Evolutionary conservation across 2,888 invertebrate species (phyloP).

Genomic region (Entomobrya proxima): DNA sequence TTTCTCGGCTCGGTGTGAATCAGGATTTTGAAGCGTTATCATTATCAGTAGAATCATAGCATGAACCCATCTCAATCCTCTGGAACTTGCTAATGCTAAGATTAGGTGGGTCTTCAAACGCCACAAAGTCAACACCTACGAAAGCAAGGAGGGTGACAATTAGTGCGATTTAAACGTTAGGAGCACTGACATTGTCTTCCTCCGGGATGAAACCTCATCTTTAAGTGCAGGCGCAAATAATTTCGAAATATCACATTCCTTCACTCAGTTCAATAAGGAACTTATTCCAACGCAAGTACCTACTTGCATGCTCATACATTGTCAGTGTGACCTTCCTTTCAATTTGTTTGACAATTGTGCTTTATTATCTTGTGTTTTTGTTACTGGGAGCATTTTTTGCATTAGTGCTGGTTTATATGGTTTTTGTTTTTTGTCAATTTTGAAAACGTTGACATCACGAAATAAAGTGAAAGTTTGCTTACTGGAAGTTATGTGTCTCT

Average conservation of each 20-base stretch:
- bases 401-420: background rate
- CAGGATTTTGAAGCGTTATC: too few species aligned
- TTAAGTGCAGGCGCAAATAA: too few species aligned
- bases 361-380: background rate
- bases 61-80: slow-evolving; percentile 11
- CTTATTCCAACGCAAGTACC: too few species aligned
- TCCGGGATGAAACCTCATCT: background rate
- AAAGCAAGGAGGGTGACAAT: slow-evolving; percentile 7
- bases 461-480: background rate
- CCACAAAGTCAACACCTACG: background rate
- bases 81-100: background rate
- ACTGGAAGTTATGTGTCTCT: background rate
- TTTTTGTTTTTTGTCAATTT: background rate
- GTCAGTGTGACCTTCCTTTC: slow-evolving; percentile 8
- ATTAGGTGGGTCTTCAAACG: background rate
- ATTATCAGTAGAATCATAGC: background rate
- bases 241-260: too few species aligned
- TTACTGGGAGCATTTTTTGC: background rate
- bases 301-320: background rate
- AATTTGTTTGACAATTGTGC: slow-evolving; percentile 12
- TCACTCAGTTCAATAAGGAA: too few species aligned
- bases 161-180: too few species aligned
- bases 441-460: background rate
- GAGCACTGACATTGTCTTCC: too few species aligned
- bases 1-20: slow-evolving; percentile 52